Conservation (phyloP, 2,113 vertebrate genomes). For the Gobiocypris rarus region DNA sequence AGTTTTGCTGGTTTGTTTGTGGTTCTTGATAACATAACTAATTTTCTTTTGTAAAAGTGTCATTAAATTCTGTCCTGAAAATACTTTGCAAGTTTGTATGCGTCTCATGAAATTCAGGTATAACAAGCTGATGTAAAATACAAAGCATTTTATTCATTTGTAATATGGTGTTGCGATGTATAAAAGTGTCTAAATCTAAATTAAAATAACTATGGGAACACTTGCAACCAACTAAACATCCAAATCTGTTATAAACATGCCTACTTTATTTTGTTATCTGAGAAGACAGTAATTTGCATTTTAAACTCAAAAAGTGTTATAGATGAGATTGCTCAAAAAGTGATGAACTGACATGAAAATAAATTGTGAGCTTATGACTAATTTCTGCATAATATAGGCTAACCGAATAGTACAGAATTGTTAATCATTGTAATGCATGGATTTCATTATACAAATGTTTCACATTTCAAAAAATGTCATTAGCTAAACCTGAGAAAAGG, state of each 20-base stretch:
- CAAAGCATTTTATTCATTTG: neutral
- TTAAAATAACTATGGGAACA: neutral
- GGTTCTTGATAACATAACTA: constrained; percentile 54
- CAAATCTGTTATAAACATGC: neutral
- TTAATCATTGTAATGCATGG: neutral
- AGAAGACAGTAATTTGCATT: neutral
- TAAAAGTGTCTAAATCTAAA: neutral
- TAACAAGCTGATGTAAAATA: neutral
- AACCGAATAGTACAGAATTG: constrained; percentile 26
- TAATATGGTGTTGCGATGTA: neutral
- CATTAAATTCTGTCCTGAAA: neutral
- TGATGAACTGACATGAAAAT: too few relatives aligned
- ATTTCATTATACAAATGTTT: constrained; percentile 43
- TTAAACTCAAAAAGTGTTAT: too few relatives aligned
- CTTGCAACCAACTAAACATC: neutral
- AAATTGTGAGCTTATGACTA: neutral
- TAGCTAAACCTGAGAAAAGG: neutral
- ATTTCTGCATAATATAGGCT: constrained; percentile 61
- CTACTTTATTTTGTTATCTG: neutral
- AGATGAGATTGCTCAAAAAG: too few relatives aligned
- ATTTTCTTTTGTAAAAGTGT: constrained; percentile 32
- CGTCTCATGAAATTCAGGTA: neutral
- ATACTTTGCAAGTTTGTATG: neutral
- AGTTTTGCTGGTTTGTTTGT: constrained; percentile 65
- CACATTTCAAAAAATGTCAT: constrained; percentile 60